A percentile compares a stretch with the other conserved stretches of the same genome.
These are phyloP conservation scores for Argynnis bischoffii DNA, from an alignment of 2,888 invertebrate genomes.

Conservation along the genomic window DNA sequence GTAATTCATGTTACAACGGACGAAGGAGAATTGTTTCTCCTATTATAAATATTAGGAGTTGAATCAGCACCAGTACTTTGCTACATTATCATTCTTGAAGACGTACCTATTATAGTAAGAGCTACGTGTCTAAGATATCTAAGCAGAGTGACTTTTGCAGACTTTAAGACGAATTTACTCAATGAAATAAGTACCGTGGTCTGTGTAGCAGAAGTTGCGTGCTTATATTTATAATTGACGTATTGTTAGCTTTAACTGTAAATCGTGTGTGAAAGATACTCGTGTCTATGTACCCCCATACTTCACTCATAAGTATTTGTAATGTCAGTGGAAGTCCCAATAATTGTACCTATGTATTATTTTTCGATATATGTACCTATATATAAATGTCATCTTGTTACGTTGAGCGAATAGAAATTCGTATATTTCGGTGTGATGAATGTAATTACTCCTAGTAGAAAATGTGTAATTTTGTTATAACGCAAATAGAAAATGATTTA, in stretches of 20 bases:
- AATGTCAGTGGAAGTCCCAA: neutral
- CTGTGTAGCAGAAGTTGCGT: neutral
- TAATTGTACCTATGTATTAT: too few relatives aligned
- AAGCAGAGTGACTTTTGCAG: too few relatives aligned
- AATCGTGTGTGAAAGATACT: neutral
- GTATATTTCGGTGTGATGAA: slow-evolving; percentile 6
- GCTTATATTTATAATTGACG: neutral
- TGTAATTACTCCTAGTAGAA: neutral
- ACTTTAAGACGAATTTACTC: neutral
- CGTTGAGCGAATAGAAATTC: too few relatives aligned
- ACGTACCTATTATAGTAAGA: too few relatives aligned
- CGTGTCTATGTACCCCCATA: neutral
- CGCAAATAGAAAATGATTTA: neutral
- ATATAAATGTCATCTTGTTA: too few relatives aligned
- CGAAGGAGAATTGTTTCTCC: too few relatives aligned
- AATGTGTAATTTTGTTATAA: slow-evolving; percentile 4
- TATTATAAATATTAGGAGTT: too few relatives aligned
- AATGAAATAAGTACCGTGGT: neutral
- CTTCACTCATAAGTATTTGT: neutral
- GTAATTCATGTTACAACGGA: too few relatives aligned
- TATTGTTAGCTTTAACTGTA: slow-evolving; percentile 7
- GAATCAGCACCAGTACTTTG: too few relatives aligned
- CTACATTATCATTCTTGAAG: too few relatives aligned
- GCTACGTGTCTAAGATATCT: too few relatives aligned
- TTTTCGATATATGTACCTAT: too few relatives aligned